These are phyloP conservation scores for Nyctibius grandis DNA, from an alignment of 2,797 vertebrate species.

Conservation along the genomic window DNA sequence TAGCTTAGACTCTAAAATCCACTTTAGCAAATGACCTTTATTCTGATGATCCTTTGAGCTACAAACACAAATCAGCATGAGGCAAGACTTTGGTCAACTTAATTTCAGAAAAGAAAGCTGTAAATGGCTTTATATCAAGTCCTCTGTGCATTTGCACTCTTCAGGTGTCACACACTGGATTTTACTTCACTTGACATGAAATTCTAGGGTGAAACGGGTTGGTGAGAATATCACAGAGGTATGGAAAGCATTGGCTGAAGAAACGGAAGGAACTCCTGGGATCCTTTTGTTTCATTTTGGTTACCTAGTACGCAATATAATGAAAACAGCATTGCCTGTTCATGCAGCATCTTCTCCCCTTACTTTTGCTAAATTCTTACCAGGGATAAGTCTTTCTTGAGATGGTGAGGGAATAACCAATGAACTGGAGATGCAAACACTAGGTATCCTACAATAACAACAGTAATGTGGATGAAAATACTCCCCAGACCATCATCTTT, in stretches of 20 bases:
- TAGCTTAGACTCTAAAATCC: fast-evolving
- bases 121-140: background rate
- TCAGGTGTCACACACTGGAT: background rate
- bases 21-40: background rate
- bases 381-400: background rate
- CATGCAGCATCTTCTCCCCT: background rate
- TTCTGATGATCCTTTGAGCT: background rate
- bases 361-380: background rate
- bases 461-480: background rate
- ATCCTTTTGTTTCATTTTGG: background rate
- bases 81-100: background rate
- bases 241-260: background rate
- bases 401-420: background rate
- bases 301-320: background rate
- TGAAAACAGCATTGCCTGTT: background rate
- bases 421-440: background rate
- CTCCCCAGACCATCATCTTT: background rate
- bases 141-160: background rate
- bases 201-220: background rate
- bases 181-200: background rate
- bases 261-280: background rate
- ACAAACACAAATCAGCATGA: background rate
- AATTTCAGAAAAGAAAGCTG: background rate
- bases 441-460: background rate
- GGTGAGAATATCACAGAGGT: background rate